Conservation (phyloP, 2,113 vertebrate species). For the Mugil cephalus region DNA sequence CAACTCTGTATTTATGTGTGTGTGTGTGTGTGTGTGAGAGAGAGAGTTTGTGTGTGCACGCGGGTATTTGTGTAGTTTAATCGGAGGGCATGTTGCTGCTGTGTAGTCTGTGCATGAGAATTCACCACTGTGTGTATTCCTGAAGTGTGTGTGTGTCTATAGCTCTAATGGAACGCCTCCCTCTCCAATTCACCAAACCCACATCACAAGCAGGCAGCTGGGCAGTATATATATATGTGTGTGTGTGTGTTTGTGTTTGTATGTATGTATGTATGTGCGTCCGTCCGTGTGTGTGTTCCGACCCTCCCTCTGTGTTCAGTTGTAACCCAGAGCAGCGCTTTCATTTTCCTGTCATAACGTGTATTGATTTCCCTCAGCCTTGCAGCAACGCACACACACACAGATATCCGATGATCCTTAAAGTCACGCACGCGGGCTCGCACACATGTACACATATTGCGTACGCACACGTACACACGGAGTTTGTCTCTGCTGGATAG, state of each 20-base stretch:
- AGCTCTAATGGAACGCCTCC: slow-evolving; percentile 77
- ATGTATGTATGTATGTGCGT: slow-evolving; percentile 19
- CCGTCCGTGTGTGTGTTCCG: slow-evolving; percentile 48
- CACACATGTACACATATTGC: slow-evolving; percentile 37
- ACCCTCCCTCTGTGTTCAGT: slow-evolving; percentile 75
- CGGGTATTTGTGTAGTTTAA: slow-evolving; percentile 71
- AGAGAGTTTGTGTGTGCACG: slow-evolving; percentile 27
- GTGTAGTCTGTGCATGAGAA: slow-evolving; percentile 75
- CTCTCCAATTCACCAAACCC: slow-evolving; percentile 68
- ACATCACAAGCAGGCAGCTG: slow-evolving; percentile 74
- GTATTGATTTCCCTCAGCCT: slow-evolving; percentile 82
- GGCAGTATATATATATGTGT: slow-evolving; percentile 42
- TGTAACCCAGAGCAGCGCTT: slow-evolving; percentile 83
- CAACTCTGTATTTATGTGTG: slow-evolving; percentile 79
- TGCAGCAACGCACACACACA: slow-evolving; percentile 66
- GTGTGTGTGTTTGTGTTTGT: slow-evolving; percentile 38
- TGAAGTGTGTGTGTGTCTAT: slow-evolving; percentile 58
- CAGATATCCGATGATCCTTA: slow-evolving; percentile 63
- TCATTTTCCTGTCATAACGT: slow-evolving; percentile 84
- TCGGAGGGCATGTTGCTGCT: slow-evolving; percentile 71
- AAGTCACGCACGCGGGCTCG: slow-evolving; percentile 47
- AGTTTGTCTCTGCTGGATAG: slow-evolving; percentile 68
- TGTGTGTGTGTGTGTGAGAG: slow-evolving; percentile 26
- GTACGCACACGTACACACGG: slow-evolving; percentile 24
- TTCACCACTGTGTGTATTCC: slow-evolving; percentile 69